These are phyloP conservation scores for Falcaria lacertinaria DNA, from an alignment of 2,888 invertebrate genomes.

Conservation along the genomic window DNA sequence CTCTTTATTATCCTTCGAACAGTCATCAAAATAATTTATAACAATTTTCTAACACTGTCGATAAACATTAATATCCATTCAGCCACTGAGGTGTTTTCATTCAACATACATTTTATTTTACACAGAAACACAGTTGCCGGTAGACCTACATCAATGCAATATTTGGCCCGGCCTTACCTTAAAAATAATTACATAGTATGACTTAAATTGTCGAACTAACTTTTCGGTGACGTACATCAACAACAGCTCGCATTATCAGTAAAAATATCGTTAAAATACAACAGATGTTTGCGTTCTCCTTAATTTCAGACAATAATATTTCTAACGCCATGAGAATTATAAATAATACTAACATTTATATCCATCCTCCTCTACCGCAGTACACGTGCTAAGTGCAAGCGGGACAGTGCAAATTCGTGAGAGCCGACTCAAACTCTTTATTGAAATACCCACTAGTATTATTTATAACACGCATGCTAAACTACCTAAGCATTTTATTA, in stretches of 20 bases:
- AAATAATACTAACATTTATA: neutral
- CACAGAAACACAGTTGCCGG: constrained; percentile 65
- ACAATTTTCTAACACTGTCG: constrained; percentile 81
- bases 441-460: neutral
- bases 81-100: constrained; percentile 73
- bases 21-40: constrained; percentile 82
- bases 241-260: constrained; percentile 51
- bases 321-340: constrained; percentile 35
- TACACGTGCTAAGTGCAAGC: neutral
- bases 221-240: constrained; percentile 36
- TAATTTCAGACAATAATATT: constrained; percentile 76
- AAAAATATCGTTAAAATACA: constrained; percentile 77
- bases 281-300: constrained; percentile 72
- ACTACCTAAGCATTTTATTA: constrained; percentile 75
- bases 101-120: constrained; percentile 58
- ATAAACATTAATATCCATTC: constrained; percentile 76
- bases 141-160: constrained; percentile 74
- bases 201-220: constrained; percentile 61
- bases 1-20: constrained; percentile 81
- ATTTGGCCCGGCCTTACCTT: constrained; percentile 78
- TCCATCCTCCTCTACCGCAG: neutral
- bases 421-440: too few relatives aligned
- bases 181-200: constrained; percentile 75
- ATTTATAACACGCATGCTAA: neutral
- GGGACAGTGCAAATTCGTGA: neutral